phyloP scores from a whole-genome alignment of 1,140 invertebrate genomes.

The Homalodisca vitripennis region DNA sequence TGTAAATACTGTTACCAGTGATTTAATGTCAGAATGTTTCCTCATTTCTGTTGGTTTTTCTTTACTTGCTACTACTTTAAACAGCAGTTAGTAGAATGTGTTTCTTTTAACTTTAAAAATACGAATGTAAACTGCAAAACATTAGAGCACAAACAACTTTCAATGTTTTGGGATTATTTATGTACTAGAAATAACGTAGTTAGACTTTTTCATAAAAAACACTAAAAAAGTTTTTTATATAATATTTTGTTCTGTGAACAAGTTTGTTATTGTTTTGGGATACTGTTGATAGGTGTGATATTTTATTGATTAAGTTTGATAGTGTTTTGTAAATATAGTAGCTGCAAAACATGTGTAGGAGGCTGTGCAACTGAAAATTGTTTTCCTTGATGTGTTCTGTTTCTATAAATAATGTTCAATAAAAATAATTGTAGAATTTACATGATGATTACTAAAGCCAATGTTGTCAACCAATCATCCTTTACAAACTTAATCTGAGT shows the following conservation, averaged over 20 bases:
- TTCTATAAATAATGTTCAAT: background rate
- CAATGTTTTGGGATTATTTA: background rate
- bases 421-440: background rate
- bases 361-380: too few relatives aligned
- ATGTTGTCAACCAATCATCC: too few relatives aligned
- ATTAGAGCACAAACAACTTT: background rate
- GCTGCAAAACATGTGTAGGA: background rate
- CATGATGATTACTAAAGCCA: too few relatives aligned
- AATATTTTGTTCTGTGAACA: slow-evolving; percentile 22
- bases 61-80: background rate
- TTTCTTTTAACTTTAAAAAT: background rate
- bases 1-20: background rate
- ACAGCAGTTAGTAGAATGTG: background rate
- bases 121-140: background rate
- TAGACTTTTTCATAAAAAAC: background rate
- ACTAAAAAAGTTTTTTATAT: background rate
- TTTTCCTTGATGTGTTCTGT: background rate
- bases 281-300: slow-evolving; percentile 3
- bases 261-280: slow-evolving; percentile 19
- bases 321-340: background rate
- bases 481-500: background rate
- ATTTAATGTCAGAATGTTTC: background rate
- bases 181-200: background rate
- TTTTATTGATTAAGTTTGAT: background rate
- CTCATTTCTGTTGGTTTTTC: background rate